Conservation (phyloP, 2,797 vertebrate species). For the Atherinosoma microstoma region DNA sequence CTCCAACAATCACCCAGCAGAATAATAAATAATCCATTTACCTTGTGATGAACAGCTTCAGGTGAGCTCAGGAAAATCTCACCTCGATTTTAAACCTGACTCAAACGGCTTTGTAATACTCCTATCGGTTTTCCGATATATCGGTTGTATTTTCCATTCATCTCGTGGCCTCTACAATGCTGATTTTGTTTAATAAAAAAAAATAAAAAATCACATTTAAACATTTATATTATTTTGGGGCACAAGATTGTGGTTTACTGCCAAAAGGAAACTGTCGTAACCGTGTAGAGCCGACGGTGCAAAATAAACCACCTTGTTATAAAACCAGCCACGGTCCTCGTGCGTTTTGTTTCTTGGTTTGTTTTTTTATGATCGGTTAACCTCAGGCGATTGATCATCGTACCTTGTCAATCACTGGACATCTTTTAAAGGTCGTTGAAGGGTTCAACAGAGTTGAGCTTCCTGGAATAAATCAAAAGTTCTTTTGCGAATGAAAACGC, state of each 20-base stretch:
- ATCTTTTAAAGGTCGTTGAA: conserved; percentile 12
- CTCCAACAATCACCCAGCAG: background rate
- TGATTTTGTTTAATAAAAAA: background rate
- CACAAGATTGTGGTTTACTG: background rate
- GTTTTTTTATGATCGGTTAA: background rate
- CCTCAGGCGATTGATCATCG: background rate
- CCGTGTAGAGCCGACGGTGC: background rate
- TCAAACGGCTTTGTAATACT: no score
- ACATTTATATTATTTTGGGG: background rate
- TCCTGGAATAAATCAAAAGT: conserved; percentile 1
- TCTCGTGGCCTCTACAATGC: background rate
- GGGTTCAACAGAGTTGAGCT: background rate
- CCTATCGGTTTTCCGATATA: no score
- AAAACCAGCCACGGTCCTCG: no score
- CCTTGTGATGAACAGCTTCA: background rate
- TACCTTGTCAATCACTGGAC: conserved; percentile 3
- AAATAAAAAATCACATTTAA: no score
- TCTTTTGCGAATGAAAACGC: no score
- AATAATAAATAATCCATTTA: background rate
- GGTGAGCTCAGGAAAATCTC: no score
- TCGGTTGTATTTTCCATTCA: no score
- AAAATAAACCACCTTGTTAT: conserved; percentile 11
- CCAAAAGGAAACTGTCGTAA: background rate
- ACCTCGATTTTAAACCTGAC: no score
- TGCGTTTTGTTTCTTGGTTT: no score